A percentile compares a stretch with the other conserved stretches of the same genome.
phyloP scores from a whole-genome alignment of 2,888 invertebrate genomes.

The Coecobrya sp. region DNA sequence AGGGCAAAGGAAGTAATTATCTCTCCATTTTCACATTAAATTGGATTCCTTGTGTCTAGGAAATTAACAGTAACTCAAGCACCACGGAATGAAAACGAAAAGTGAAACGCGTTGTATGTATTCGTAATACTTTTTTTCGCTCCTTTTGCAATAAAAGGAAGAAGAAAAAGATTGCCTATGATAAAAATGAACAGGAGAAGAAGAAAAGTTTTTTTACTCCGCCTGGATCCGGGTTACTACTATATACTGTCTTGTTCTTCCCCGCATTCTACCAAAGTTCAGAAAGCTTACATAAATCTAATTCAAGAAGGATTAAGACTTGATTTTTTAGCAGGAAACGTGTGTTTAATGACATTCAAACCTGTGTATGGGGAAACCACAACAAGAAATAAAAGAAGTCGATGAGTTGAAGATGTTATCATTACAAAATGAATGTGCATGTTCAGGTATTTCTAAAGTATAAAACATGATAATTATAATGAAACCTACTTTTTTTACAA shows the following conservation, averaged over 20 bases:
- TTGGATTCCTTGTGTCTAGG: slow-evolving; percentile 69
- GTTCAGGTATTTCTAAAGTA: too few species aligned
- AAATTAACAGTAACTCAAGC: slow-evolving; percentile 64
- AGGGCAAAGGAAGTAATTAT: slow-evolving; percentile 75
- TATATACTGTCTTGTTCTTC: not conserved
- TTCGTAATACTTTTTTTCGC: not conserved
- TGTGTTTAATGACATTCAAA: too few species aligned
- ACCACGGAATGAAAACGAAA: slow-evolving; percentile 32
- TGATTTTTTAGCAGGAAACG: too few species aligned
- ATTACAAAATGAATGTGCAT: too few species aligned
- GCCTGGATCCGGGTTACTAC: not conserved
- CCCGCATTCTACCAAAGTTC: not conserved
- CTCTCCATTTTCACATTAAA: slow-evolving; percentile 78
- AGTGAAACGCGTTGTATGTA: slow-evolving; percentile 8
- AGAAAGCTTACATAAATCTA: not conserved
- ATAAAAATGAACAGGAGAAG: slow-evolving; percentile 13
- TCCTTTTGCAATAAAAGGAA: slow-evolving; percentile 2
- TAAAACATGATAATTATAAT: too few species aligned
- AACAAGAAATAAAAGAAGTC: too few species aligned
- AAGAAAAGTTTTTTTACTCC: not conserved
- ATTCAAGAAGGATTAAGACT: too few species aligned
- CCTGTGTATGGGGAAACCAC: too few species aligned
- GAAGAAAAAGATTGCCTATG: slow-evolving; percentile 1
- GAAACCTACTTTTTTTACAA: too few species aligned
- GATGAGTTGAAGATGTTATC: too few species aligned